A percentile compares a stretch with the other conserved stretches of the same genome.
Evolutionary conservation across 2,888 invertebrate species (phyloP).

Genomic region (Drosophila paranaensis): DNA sequence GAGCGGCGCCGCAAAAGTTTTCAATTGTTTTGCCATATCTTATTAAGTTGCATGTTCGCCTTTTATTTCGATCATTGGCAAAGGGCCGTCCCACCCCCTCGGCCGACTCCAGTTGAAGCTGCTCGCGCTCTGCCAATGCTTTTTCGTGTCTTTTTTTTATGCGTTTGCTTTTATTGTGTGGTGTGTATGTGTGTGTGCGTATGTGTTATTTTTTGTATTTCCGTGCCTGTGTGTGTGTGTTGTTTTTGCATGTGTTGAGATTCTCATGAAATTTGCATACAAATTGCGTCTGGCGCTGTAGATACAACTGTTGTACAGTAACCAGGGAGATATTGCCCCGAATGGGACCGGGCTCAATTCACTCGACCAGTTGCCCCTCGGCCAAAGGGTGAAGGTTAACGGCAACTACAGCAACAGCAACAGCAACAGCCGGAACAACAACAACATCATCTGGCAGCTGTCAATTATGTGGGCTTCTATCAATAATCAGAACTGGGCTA

Average conservation of each 20-base stretch:
- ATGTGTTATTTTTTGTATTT: conserved; percentile 73
- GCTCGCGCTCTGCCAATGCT: conserved; percentile 17
- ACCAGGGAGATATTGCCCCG: conserved; percentile 17
- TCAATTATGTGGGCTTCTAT: conserved; percentile 60
- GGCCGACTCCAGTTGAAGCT: not conserved
- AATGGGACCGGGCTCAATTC: conserved; percentile 18
- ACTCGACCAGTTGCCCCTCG: conserved; percentile 4
- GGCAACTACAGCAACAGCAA: conserved; percentile 28
- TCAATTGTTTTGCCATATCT: conserved; percentile 55
- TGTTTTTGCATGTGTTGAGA: conserved; percentile 79
- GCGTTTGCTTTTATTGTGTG: conserved; percentile 37
- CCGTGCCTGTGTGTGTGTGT: conserved; percentile 25
- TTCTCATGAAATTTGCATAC: conserved; percentile 83
- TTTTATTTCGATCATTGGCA: conserved; percentile 20
- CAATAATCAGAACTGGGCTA: conserved; percentile 57
- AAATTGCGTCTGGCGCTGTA: conserved; percentile 81
- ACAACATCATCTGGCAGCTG: conserved; percentile 56
- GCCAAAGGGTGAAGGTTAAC: conserved; percentile 52
- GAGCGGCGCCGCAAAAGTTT: conserved; percentile 58
- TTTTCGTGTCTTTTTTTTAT: conserved; percentile 26
- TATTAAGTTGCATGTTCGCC: conserved; percentile 48
- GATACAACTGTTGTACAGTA: conserved; percentile 43
- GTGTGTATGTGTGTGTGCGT: conserved; percentile 8
- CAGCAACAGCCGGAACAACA: conserved; percentile 25
- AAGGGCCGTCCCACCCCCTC: not conserved